Base-by-base conservation (phyloP, 2,888 invertebrate genomes). In the Orgyia antiqua region DNA sequence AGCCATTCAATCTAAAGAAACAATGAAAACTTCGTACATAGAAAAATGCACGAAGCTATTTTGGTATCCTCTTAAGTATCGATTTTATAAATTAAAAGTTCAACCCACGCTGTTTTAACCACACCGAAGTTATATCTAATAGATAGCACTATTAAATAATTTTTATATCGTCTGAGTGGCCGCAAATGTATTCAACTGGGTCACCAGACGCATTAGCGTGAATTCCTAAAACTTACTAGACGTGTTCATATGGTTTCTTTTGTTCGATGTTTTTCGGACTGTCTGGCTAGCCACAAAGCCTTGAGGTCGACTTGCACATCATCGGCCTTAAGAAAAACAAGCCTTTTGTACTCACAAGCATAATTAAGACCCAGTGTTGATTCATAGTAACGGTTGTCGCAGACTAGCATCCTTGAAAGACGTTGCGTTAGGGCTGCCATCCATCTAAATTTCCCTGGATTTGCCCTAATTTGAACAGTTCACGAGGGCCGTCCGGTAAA, bases 151-250 rank as follows among this genome's bases (percentile, higher is more conserved):
- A 62, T 60, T 62, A 58, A 62, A 62, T 62, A 51, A 58, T 60
- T 54, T n/a, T 58, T 49, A 49, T 45, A 57, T 45, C 52, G 46
- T 50, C 46, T 48, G 43, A 57, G 29, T 39, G 47, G 51, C 55
- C 43, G 55, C 44, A 53, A 63, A 64, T 61, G 51, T 66, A 65
- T 64, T 63, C 51, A 78, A 72, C 64, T 77, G 65, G 78, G 75
- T 66, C 76, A 65, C 74, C 72, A 79, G 78, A 80, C 79, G 58
- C 79, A 80, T 79, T 80, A 80, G 68, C 62, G 64, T 51, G 63
- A 63, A 72, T 71, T 68, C 74, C 66, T 55, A 74, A 74, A 75
- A 72, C 65, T 60, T 63, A 68, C 67, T 70, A 58, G 59, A 66
- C 64, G 56, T 56, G 59, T 65, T 60, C 62, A 57, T 68, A 65